Evolutionary conservation across 2,113 vertebrate species (phyloP).

Genomic region (Xenus cinereus): DNA sequence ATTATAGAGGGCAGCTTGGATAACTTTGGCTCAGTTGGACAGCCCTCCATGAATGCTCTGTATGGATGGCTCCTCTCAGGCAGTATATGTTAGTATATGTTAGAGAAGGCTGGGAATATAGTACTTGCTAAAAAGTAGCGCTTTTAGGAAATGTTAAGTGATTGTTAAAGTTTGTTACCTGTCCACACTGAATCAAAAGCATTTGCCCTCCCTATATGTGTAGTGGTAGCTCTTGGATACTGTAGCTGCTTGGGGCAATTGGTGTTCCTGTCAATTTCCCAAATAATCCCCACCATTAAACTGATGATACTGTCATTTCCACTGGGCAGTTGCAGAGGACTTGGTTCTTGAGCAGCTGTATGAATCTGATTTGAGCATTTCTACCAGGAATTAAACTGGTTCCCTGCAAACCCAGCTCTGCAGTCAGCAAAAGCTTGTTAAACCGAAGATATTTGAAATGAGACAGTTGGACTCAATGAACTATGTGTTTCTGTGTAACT

Average conservation of each 20-base stretch:
- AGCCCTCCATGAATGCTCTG: neutral
- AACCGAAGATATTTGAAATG: neutral
- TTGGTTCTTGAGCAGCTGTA: neutral
- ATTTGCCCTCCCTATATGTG: neutral
- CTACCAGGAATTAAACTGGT: neutral
- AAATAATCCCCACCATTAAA: neutral
- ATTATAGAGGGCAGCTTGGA: neutral
- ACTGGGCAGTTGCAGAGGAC: neutral
- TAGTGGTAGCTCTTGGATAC: neutral
- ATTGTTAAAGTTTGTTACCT: neutral
- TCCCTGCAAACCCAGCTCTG: neutral
- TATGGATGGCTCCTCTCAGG: neutral
- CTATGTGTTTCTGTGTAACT: neutral
- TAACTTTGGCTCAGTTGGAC: neutral
- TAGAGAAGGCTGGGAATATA: neutral
- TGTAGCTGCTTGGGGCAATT: neutral
- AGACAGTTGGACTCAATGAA: neutral
- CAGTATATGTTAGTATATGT: neutral
- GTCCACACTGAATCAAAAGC: neutral
- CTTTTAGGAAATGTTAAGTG: neutral
- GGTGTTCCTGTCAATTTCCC: neutral
- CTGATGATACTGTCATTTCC: neutral
- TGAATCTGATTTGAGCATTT: neutral
- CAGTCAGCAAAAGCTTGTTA: neutral
- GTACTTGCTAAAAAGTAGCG: neutral